Evolutionary conservation across 2,888 invertebrate genomes (phyloP), one percentile per base, ranked within the genome.

Genomic region (Scaeva pyrastri): DNA sequence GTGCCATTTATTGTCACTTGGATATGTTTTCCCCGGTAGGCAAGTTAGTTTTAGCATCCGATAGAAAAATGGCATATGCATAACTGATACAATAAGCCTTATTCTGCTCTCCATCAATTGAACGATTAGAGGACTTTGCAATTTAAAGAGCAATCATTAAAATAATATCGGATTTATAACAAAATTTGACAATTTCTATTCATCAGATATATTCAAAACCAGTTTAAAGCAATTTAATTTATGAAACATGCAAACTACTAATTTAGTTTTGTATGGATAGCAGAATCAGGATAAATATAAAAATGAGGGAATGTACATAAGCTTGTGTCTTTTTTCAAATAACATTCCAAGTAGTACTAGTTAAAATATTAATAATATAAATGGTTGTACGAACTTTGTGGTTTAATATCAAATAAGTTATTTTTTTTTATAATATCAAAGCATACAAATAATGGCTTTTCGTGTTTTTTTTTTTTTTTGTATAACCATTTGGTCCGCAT

Each of bases 1-100:
- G 85, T 86, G 86, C 86, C 82, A 86, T 74, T 74, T 86, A 86
- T 86, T 86, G 86, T 86, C 86, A 77, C 71, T 77, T 82, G 86
- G 86, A 86, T 86, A 86, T 86, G 86, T 82, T 52, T 68, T 74
- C 62, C 16, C 74, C 56, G 70, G 64, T 82, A 80, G 74, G 74
- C 60, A 76, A 75, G 64, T 66, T 79, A 56, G 41, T 73, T 64
- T 64, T 43, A 77, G 70, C 76, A 86, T 82, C 86, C 86, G 77
- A 72, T 48, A 76, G 45, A 5, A 52, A 86, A 78, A 86, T 82
- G 86, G 82, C 86, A 77, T 70, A 71, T 48, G 39, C 39, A 48
- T 31, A 52, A 50, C 39, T 62, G 36, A 75, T n/a, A 75, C 39
- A 76, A 76, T 10, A 21, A 41, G 21, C 52, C 26, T 26, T 52